These are phyloP conservation scores for Ceratitis capitata DNA, from an alignment of 1,140 invertebrate species.

Conservation along the genomic window DNA sequence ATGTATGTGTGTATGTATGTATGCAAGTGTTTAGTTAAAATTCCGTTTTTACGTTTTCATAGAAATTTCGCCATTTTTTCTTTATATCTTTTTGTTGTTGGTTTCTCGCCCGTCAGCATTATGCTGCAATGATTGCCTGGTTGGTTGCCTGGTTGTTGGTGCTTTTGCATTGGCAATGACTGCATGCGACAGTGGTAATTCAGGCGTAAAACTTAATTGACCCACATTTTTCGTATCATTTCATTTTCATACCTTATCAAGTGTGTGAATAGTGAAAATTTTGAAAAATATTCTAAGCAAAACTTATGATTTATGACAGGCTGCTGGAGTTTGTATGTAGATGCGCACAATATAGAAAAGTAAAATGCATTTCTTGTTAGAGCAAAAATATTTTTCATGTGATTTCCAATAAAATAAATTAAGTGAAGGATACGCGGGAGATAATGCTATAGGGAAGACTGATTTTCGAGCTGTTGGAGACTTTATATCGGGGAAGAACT, in stretches of 20 bases:
- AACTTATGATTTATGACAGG: not conserved
- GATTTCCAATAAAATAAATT: no score
- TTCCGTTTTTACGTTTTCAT: not conserved
- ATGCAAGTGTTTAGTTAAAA: no score
- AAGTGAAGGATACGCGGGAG: no score
- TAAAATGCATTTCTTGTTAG: no score
- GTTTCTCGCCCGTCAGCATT: constrained; percentile 5
- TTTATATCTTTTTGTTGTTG: not conserved
- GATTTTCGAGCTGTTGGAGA: no score
- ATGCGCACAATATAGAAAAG: no score
- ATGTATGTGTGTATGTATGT: no score
- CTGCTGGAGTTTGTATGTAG: not conserved
- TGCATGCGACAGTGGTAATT: constrained; percentile 25
- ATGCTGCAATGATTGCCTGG: not conserved
- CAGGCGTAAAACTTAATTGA: constrained; percentile 37
- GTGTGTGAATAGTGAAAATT: not conserved
- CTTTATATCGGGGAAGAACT: no score
- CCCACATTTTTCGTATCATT: constrained; percentile 35
- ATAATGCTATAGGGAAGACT: no score
- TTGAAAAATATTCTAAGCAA: not conserved
- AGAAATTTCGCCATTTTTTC: not conserved
- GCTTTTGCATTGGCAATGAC: not conserved
- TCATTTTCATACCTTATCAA: constrained; percentile 24
- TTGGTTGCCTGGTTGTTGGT: not conserved
- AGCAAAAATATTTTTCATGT: no score